Evolutionary conservation across 1,140 invertebrate species (phyloP).

Genomic region (Ceratosolen solmsi): DNA sequence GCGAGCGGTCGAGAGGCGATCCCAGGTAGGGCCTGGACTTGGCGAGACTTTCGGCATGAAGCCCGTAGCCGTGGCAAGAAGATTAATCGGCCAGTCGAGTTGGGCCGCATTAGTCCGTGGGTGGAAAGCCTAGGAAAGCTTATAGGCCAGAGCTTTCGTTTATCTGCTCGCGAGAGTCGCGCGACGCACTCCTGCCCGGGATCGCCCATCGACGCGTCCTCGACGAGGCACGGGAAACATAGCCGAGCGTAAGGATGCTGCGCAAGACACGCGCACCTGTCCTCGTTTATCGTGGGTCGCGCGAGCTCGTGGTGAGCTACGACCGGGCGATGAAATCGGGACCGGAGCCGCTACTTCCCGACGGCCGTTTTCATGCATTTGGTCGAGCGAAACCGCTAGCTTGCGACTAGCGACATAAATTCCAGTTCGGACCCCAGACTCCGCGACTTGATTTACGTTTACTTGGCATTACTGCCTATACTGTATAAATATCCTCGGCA

Average conservation of each 20-base stretch:
- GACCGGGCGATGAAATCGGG: not conserved
- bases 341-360: not conserved
- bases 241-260: not conserved
- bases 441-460: not conserved
- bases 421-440: not conserved
- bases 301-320: slow-evolving; percentile 7
- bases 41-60: not conserved
- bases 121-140: slow-evolving; percentile 4
- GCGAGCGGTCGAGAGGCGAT: not conserved
- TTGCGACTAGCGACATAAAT: not conserved
- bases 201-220: not conserved
- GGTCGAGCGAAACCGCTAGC: not conserved
- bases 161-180: not conserved
- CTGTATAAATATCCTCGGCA: not conserved
- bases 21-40: not conserved
- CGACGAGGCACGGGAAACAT: not conserved
- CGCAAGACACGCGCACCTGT: slow-evolving; percentile 54
- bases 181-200: too few relatives aligned
- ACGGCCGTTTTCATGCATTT: not conserved
- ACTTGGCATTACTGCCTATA: not conserved
- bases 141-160: not conserved
- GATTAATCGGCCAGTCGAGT: not conserved
- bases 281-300: slow-evolving; percentile 53
- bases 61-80: not conserved
- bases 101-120: not conserved